Percentiles rank a stretch among this genome's conserved stretches.
phyloP scores from a whole-genome alignment of 2,113 vertebrate genomes.

The Tauraco erythrolophus region DNA sequence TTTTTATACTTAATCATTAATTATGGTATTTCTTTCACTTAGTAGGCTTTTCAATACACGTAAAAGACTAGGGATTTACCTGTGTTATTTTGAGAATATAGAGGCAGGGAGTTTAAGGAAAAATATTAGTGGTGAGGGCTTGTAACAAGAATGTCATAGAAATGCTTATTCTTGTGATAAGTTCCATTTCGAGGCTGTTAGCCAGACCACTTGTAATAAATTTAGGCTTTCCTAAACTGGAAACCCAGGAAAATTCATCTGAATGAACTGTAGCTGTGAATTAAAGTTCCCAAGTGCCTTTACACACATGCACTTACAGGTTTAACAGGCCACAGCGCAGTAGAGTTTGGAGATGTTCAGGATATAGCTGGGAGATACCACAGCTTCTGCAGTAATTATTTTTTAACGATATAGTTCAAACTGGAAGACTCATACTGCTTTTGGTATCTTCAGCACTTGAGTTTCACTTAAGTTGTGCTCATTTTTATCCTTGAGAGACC shows the following conservation, averaged over 20 bases:
- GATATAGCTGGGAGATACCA: not conserved
- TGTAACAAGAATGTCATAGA: not conserved
- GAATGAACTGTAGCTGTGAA: conserved; percentile 4
- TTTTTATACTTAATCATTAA: not conserved
- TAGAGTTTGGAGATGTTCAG: not conserved
- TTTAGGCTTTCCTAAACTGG: conserved; percentile 24
- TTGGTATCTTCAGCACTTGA: not conserved
- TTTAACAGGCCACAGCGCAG: not conserved
- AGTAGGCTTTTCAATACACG: not conserved
- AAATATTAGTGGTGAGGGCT: not conserved
- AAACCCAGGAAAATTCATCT: conserved; percentile 35
- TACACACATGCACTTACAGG: not conserved
- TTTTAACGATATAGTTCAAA: not conserved
- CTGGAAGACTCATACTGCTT: not conserved
- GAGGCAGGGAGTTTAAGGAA: not conserved
- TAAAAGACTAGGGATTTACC: not conserved
- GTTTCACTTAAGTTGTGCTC: not conserved
- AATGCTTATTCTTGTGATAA: not conserved
- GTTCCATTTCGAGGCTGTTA: not conserved
- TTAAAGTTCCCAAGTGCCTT: not conserved
- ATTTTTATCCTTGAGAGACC: not conserved
- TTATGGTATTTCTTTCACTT: not conserved
- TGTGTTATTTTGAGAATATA: not conserved
- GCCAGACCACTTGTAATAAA: conserved; percentile 11
- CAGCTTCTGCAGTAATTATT: not conserved